phyloP scores from a whole-genome alignment of 64 coral and sea anemone species.

The Montipora cactus region DNA sequence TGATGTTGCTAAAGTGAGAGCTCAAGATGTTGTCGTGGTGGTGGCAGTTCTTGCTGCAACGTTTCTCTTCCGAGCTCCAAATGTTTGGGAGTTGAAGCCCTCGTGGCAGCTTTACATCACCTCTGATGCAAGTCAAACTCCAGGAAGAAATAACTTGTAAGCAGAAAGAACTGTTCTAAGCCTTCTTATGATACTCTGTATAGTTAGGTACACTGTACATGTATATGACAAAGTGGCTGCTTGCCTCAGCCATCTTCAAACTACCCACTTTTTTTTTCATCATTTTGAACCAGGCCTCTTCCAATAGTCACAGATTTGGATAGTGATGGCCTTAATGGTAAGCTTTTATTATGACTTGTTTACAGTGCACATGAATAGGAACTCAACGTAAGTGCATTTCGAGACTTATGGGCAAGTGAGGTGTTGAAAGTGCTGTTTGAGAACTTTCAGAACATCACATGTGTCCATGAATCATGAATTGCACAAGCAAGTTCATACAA shows the following conservation, averaged over 20 bases:
- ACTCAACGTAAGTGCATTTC: no score
- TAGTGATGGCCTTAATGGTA: slow-evolving; percentile 89
- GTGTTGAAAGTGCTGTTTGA: no score
- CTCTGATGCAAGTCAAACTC: neutral
- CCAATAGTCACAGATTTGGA: slow-evolving; percentile 82
- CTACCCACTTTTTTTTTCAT: neutral
- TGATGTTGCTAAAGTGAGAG: slow-evolving; percentile 52
- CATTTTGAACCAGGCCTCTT: slow-evolving; percentile 49
- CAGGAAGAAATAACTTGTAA: slow-evolving; percentile 49
- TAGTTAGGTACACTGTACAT: no score
- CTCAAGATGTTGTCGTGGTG: slow-evolving; percentile 82
- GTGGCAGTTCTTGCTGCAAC: slow-evolving; percentile 67
- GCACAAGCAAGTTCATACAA: no score
- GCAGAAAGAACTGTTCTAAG: neutral
- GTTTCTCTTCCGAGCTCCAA: slow-evolving; percentile 87
- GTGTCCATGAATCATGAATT: no score
- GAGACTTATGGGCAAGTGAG: no score
- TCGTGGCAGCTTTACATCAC: slow-evolving; percentile 70
- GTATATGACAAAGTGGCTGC: neutral
- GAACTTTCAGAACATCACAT: no score
- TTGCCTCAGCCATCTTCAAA: neutral
- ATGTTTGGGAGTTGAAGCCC: slow-evolving; percentile 78
- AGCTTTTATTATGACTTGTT: neutral
- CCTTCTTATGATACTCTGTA: no score
- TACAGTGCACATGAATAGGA: neutral